Evolutionary conservation across 2,797 vertebrate species (phyloP), one percentile per base, ranked within the genome.

Genomic region (Lindbergichthys nudifrons): DNA sequence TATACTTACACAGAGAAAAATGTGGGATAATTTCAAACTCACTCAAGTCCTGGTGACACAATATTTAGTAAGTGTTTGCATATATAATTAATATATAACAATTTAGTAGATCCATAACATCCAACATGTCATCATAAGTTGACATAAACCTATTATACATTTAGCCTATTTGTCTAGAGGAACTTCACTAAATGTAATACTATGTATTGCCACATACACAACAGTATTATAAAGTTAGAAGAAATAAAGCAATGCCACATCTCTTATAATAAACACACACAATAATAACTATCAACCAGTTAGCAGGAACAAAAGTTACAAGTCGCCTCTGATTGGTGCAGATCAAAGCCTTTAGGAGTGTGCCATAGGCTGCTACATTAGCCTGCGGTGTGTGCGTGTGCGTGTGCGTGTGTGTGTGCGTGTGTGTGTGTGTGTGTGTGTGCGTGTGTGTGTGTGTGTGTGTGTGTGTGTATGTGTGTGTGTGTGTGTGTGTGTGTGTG

Each of bases 301-400:
- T 30, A 30, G 19, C 32, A 66, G 23, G 63, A 61, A 65, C 32
- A 79, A 70, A 70, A 65, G 66, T 66, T 66, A 26, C 70, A 79
- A 59, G 83, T 84, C 54, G 12, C 42, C 72, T 82, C 46, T 89
- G 91, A 92, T 92, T 92, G 91, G 92, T 89, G 80, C 84, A 83
- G 62, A 71, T 72, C n/a, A 69, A 72, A 43, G 56, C 60, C 75
- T 61, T 36, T 70, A 64, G 77, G 65, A 56, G 62, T 82, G 36
- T 72, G 86, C 84, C 80, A 87, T 90, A 87, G 87, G 86, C 89
- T 91, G 83, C 76, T 79, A 74, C 86, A 62, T 81, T 81, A 85
- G 76, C 83, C 83, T 70, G 86, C 73, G 58, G 70, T 58, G 70
- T 63, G 79, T 60, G 65, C 52, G 80, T 58, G 65, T 52, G 77